Conservation (phyloP, 2,888 invertebrate species). For the Azorinus chamasolen region DNA sequence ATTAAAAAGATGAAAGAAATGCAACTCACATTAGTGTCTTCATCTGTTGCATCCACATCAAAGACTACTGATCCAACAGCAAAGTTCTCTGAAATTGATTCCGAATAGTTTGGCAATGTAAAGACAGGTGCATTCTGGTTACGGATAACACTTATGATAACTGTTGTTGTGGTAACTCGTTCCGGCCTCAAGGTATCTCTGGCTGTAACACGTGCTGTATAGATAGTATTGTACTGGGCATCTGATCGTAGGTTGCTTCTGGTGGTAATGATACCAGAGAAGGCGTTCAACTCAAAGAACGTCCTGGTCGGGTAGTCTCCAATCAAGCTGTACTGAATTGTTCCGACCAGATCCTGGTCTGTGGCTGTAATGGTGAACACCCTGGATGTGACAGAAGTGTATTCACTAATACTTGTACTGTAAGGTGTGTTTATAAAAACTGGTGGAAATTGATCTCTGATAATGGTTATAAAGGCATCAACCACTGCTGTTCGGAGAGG, state of each 20-base stretch:
- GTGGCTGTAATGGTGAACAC: slow-evolving; percentile 66
- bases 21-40: slow-evolving; percentile 73
- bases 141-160: slow-evolving; percentile 75
- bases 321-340: slow-evolving; percentile 74
- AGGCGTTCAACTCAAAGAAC: slow-evolving; percentile 74
- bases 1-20: too few species aligned
- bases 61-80: slow-evolving; percentile 62
- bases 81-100: slow-evolving; percentile 68
- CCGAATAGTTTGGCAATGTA: slow-evolving; percentile 55
- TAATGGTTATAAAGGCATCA: slow-evolving; percentile 72
- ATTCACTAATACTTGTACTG: slow-evolving; percentile 60
- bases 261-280: slow-evolving; percentile 66
- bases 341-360: slow-evolving; percentile 72
- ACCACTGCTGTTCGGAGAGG: slow-evolving; percentile 68
- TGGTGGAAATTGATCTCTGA: slow-evolving; percentile 73
- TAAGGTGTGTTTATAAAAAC: slow-evolving; percentile 65
- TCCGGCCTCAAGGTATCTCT: slow-evolving; percentile 76
- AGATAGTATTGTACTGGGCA: slow-evolving; percentile 56
- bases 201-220: slow-evolving; percentile 75
- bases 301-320: slow-evolving; percentile 81
- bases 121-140: slow-evolving; percentile 80
- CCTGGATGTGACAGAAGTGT: slow-evolving; percentile 38
- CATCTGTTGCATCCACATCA: slow-evolving; percentile 76
- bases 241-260: slow-evolving; percentile 63
- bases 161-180: slow-evolving; percentile 66